Evolutionary conservation across 2,888 invertebrate genomes (phyloP).

Genomic region (Pheosia tremula): DNA sequence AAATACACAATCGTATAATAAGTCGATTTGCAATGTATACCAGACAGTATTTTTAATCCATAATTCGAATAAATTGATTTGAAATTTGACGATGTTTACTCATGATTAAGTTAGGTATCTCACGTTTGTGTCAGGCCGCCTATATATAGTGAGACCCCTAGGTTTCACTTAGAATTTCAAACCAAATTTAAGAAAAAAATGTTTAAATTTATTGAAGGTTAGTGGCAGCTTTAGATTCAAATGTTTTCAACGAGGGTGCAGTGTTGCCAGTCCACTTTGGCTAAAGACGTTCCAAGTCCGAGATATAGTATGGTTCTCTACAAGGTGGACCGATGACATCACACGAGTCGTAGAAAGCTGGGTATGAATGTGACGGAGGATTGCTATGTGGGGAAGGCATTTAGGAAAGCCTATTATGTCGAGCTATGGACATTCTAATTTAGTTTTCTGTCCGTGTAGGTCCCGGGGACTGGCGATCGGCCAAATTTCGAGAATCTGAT

Average conservation of each 20-base stretch:
- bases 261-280: too few relatives aligned
- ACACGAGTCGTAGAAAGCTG: too few relatives aligned
- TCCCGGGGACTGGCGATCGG: too few relatives aligned
- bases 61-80: conserved; percentile 38
- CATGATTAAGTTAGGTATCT: conserved; percentile 43
- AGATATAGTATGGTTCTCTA: too few relatives aligned
- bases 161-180: conserved; percentile 33
- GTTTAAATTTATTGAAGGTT: conserved; percentile 26
- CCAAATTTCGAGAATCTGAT: too few relatives aligned
- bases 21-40: conserved; percentile 9
- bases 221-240: conserved; percentile 28
- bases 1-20: background rate
- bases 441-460: too few relatives aligned
- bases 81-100: conserved; percentile 37
- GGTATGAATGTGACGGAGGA: too few relatives aligned
- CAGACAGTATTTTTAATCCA: conserved; percentile 37
- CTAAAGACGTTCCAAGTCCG: too few relatives aligned
- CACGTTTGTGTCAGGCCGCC: conserved; percentile 56
- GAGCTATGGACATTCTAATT: too few relatives aligned
- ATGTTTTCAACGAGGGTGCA: background rate
- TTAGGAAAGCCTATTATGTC: too few relatives aligned
- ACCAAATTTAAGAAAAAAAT: conserved; percentile 13
- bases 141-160: conserved; percentile 34
- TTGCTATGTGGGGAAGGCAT: too few relatives aligned
- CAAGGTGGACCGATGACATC: too few relatives aligned